Base-by-base conservation (phyloP, 2,888 invertebrate species). In the Eumerus sabulonum region DNA sequence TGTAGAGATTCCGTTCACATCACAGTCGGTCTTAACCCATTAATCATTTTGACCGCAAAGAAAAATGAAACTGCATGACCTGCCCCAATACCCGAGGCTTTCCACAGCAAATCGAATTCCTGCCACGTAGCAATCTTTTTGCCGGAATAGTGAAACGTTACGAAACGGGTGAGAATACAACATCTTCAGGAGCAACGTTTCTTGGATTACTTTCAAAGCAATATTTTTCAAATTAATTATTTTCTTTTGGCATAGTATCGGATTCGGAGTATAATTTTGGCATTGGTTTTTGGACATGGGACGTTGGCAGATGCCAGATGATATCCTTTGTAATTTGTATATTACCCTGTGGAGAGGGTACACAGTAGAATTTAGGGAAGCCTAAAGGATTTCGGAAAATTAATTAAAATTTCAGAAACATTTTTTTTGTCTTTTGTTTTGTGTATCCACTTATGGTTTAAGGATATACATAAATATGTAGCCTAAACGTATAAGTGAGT, bases 41-140 rank as follows among this genome's bases (percentile, higher is more conserved):
- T 67, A 67, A 67, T 67, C 67, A 67, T 67, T 57, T 57, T 67
- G 67, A 13, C 57, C 56, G 67, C 50, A 57, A 67, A 67, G 57
- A 57, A 57, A 57, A 57, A 67, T 18, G 57, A 57, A 67, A 50
- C 14, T 16, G 18, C 18, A 56, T 57, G 67, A 67, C 67, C 67
- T 57, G 27, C 7, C 27, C n/a, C 27, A 27, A 57, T 42, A 42
- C 27, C 56, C 54, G 27, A 50, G 14, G 57, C 50, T 50, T 36
- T 48, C 27, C 47, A 45, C 14, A 45, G 45, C 17, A 35, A n/a
- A 48, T 56, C 47, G 38, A 57, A 48, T 56, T 40, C 50, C 42
- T 3, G 19, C 47, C 64, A 66, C 56, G 54, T 54, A 66, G 54
- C 2, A 40, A 27, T 12, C n/a, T 42, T 50, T 62, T 9, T 48